phyloP scores from a whole-genome alignment of 2,888 invertebrate genomes.

The Heliconius aoede region DNA sequence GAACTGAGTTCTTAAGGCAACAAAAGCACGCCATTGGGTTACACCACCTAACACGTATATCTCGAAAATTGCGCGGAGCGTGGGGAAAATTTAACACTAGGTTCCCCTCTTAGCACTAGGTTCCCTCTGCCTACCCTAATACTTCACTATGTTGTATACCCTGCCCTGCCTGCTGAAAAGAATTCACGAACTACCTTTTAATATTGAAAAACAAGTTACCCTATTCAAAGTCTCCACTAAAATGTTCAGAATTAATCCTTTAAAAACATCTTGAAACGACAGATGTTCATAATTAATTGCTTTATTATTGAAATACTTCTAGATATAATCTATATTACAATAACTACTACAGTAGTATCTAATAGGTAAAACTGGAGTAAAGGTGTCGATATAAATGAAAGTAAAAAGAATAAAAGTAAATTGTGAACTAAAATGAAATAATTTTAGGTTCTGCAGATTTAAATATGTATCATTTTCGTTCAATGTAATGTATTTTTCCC shows the following conservation, averaged over 20 bases:
- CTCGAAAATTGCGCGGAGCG: too few relatives aligned
- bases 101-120: too few relatives aligned
- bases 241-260: background rate
- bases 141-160: too few relatives aligned
- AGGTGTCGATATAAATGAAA: constrained; percentile 24
- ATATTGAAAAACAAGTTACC: too few relatives aligned
- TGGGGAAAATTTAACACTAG: too few relatives aligned
- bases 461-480: background rate
- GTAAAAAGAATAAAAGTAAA: background rate
- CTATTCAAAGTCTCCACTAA: background rate
- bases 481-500: too few relatives aligned
- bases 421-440: background rate
- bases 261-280: constrained; percentile 9
- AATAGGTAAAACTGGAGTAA: background rate
- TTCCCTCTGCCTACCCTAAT: too few relatives aligned
- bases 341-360: background rate
- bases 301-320: constrained; percentile 38
- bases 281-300: constrained; percentile 32
- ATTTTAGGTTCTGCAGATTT: background rate
- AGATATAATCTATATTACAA: background rate
- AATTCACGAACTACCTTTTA: too few relatives aligned
- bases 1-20: too few relatives aligned
- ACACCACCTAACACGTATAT: too few relatives aligned
- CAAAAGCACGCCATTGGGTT: too few relatives aligned
- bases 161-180: too few relatives aligned